Evolutionary conservation across 2,888 invertebrate species (phyloP).

Genomic region (Philonicus albiceps): DNA sequence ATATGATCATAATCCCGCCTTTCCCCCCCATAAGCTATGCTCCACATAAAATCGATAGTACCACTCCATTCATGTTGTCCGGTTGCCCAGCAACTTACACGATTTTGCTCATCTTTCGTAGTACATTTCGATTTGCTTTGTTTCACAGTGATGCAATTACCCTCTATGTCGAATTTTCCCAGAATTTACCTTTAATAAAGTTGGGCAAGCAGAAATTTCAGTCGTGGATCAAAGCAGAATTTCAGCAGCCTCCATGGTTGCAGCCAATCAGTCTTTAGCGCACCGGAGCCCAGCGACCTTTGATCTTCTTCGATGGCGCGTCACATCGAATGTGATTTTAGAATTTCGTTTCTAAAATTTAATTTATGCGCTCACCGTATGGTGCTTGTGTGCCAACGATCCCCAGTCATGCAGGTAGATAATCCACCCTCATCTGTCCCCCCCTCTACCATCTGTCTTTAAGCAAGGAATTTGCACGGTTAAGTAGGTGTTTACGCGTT

Average conservation of each 20-base stretch:
- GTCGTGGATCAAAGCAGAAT: background rate
- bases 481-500: slow-evolving; percentile 51
- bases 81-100: background rate
- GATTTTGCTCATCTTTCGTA: background rate
- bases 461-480: background rate
- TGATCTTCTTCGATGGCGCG: slow-evolving; percentile 10
- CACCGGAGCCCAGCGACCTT: background rate
- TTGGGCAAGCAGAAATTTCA: background rate
- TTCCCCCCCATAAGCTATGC: background rate
- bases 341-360: background rate
- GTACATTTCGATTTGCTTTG: background rate
- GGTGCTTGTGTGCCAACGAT: background rate
- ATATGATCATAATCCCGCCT: background rate
- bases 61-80: background rate
- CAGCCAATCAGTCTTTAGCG: slow-evolving; percentile 4
- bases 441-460: background rate
- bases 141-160: background rate
- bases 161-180: background rate
- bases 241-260: background rate
- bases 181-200: background rate
- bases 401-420: background rate
- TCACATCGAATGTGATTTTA: slow-evolving; percentile 13
- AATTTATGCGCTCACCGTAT: background rate
- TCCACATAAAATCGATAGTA: background rate
- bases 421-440: background rate